A percentile compares a stretch with the other conserved stretches of the same genome.
phyloP scores from a whole-genome alignment of 2,797 vertebrate genomes.

The Zalophus californianus region DNA sequence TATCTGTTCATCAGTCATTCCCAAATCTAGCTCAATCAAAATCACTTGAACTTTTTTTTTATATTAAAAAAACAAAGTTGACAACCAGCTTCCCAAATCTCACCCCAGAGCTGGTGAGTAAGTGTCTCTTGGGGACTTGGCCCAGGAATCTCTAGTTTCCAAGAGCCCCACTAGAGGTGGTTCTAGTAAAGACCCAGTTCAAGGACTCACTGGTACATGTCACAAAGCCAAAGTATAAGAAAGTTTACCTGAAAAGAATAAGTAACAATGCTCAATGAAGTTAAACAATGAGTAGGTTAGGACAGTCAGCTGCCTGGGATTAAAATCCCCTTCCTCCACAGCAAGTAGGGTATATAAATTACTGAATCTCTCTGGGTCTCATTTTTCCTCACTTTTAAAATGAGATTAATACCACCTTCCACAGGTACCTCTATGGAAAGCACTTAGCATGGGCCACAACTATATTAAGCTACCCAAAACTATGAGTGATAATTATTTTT shows the following conservation, averaged over 20 bases:
- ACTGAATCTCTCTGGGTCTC: background rate
- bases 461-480: background rate
- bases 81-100: background rate
- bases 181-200: background rate
- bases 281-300: background rate
- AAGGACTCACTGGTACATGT: background rate
- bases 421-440: background rate
- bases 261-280: background rate
- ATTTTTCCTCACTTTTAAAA: conserved; percentile 18
- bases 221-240: background rate
- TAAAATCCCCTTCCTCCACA: conserved; percentile 7
- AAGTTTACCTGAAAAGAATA: background rate
- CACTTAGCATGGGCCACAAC: background rate
- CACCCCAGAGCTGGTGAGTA: background rate
- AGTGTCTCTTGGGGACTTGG: background rate
- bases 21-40: conserved; percentile 7
- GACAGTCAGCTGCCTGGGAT: background rate
- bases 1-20: background rate
- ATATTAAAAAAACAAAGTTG: background rate
- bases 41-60: background rate
- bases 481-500: background rate
- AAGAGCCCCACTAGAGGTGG: background rate
- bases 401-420: background rate
- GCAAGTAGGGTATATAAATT: background rate
- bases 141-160: background rate